A percentile compares a stretch with the other conserved stretches of the same genome.
These are phyloP conservation scores for Rhabdornis inornatus DNA, from an alignment of 2,113 vertebrate genomes.

Conservation along the genomic window DNA sequence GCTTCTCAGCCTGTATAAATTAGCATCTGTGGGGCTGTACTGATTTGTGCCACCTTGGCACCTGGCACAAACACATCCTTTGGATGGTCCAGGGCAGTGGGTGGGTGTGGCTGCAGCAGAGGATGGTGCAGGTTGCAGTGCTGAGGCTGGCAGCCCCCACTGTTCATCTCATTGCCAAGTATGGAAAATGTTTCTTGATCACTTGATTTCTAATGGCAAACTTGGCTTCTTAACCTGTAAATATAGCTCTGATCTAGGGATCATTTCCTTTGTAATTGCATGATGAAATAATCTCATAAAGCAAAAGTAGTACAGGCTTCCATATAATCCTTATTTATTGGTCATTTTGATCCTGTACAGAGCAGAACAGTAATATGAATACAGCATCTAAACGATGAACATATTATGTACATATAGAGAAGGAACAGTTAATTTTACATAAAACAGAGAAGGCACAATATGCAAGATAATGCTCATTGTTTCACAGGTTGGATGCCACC, in stretches of 20 bases:
- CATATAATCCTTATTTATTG: not conserved
- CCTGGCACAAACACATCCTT: not conserved
- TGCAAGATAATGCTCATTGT: not conserved
- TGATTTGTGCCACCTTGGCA: not conserved
- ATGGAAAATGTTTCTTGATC: not conserved
- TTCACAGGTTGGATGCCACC: not conserved
- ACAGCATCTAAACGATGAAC: not conserved
- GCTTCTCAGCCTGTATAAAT: not conserved
- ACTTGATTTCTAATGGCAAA: not conserved
- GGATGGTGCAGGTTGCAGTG: not conserved
- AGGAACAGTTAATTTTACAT: not conserved
- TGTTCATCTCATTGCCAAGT: not conserved
- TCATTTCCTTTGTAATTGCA: not conserved
- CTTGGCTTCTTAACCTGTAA: not conserved
- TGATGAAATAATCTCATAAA: not conserved
- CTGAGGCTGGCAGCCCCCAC: not conserved
- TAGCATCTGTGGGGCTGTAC: not conserved
- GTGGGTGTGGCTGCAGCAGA: fast-evolving
- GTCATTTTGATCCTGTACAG: not conserved
- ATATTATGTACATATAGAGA: not conserved
- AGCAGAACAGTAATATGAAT: not conserved
- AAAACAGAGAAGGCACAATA: not conserved
- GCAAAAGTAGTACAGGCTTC: not conserved
- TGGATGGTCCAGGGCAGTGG: not conserved
- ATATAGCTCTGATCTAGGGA: not conserved